These are phyloP conservation scores for Otis tarda DNA, from an alignment of 2,113 vertebrate genomes.

Conservation along the genomic window DNA sequence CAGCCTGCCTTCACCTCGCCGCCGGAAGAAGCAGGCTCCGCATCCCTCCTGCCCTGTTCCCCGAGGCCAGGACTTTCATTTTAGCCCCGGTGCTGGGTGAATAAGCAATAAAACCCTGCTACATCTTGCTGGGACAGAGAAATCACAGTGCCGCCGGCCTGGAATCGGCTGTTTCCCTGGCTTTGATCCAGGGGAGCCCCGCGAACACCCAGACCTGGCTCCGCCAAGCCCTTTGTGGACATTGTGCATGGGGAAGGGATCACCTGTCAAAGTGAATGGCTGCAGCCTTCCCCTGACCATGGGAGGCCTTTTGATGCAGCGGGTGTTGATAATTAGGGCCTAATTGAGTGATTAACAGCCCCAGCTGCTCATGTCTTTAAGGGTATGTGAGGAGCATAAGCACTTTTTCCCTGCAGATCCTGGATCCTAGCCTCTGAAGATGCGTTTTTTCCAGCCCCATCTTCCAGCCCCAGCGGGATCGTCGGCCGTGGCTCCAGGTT, in stretches of 20 bases:
- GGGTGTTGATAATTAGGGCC: slow-evolving; percentile 76
- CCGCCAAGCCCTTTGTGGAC: slow-evolving; percentile 35
- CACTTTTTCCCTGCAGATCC: neutral
- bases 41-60: neutral
- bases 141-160: slow-evolving; percentile 67
- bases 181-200: slow-evolving; percentile 70
- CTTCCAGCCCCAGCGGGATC: neutral
- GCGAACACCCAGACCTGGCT: neutral
- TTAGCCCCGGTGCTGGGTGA: neutral
- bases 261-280: slow-evolving; percentile 62
- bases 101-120: slow-evolving; percentile 43
- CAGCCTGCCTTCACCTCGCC: accelerated
- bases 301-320: slow-evolving; percentile 69
- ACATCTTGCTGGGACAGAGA: slow-evolving; percentile 54
- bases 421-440: neutral
- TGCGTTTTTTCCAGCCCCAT: slow-evolving; percentile 30
- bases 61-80: slow-evolving; percentile 44
- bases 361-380: slow-evolving; percentile 24
- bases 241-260: slow-evolving; percentile 55
- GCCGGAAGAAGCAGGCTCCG: accelerated
- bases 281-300: slow-evolving; percentile 54
- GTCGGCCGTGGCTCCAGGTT: neutral
- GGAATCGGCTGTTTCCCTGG: slow-evolving; percentile 64
- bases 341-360: slow-evolving; percentile 82
- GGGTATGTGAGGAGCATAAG: neutral